A percentile compares a stretch with the other conserved stretches of the same genome.
Evolutionary conservation across 2,888 invertebrate genomes (phyloP).

Genomic region (Hydraecia micacea): DNA sequence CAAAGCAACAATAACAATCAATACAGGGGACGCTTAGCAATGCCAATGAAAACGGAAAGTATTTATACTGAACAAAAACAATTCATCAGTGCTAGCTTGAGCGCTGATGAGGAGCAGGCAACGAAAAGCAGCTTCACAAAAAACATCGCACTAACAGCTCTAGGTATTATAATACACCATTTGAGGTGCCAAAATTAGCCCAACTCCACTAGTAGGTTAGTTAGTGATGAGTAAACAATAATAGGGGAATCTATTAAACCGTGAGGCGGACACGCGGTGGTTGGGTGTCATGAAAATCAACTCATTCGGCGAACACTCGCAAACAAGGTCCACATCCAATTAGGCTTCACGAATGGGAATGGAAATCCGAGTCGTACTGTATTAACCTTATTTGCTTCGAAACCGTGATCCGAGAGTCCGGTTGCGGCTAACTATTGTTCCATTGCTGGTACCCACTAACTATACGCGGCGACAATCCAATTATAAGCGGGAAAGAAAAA

Average conservation of each 20-base stretch:
- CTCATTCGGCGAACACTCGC: conserved; percentile 67
- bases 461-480: conserved; percentile 53
- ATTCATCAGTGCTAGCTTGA: not conserved
- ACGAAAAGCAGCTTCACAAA: not conserved
- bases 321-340: conserved; percentile 74
- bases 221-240: conserved; percentile 74
- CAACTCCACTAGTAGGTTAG: conserved; percentile 63
- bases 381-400: conserved; percentile 74
- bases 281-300: conserved; percentile 75
- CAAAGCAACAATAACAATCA: not conserved
- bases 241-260: conserved; percentile 69
- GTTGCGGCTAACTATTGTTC: conserved; percentile 64
- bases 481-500: conserved; percentile 59
- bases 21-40: not conserved
- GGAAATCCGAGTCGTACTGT: conserved; percentile 71
- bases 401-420: conserved; percentile 61
- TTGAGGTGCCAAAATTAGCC: conserved; percentile 36
- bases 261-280: conserved; percentile 36
- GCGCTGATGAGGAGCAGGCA: not conserved
- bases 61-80: not conserved
- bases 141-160: not conserved
- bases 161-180: not conserved
- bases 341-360: conserved; percentile 72
- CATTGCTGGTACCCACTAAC: conserved; percentile 43
- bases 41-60: not conserved